A percentile compares a stretch with the other conserved stretches of the same genome.
phyloP scores from a whole-genome alignment of 1,140 invertebrate species.

The Apis laboriosa region DNA sequence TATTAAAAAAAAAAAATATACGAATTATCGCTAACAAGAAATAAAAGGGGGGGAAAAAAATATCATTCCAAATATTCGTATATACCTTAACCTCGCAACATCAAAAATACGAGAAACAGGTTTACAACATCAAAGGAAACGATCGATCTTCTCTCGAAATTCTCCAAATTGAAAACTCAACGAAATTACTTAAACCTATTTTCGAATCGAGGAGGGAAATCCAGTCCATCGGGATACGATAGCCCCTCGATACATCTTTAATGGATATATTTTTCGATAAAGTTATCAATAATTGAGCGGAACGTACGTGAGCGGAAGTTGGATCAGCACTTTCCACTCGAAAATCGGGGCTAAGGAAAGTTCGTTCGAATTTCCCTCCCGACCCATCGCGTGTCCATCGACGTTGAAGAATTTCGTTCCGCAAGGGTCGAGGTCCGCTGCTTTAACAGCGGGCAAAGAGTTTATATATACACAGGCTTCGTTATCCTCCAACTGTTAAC shows the following conservation, averaged over 20 bases:
- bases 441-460: slow-evolving; percentile 53
- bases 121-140: neutral
- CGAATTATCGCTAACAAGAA: too few relatives aligned
- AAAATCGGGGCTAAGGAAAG: slow-evolving; percentile 46
- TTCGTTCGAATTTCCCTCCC: slow-evolving; percentile 45
- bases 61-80: too few relatives aligned
- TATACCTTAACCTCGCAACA: neutral
- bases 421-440: slow-evolving; percentile 21
- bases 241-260: slow-evolving; percentile 11
- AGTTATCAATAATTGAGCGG: slow-evolving; percentile 49
- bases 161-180: neutral
- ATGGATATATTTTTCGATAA: slow-evolving; percentile 32
- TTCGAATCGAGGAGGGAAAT: neutral
- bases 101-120: neutral
- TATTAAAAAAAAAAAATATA: too few relatives aligned
- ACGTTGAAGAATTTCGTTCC: slow-evolving; percentile 60
- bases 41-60: too few relatives aligned
- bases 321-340: slow-evolving; percentile 25
- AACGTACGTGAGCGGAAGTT: slow-evolving; percentile 31
- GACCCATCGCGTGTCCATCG: slow-evolving; percentile 60
- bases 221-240: slow-evolving; percentile 7
- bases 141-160: neutral
- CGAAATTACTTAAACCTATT: neutral
- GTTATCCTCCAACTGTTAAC: slow-evolving; percentile 46
- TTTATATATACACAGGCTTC: slow-evolving; percentile 30